phyloP scores from a whole-genome alignment of 1,140 invertebrate genomes.

The Musca domestica region DNA sequence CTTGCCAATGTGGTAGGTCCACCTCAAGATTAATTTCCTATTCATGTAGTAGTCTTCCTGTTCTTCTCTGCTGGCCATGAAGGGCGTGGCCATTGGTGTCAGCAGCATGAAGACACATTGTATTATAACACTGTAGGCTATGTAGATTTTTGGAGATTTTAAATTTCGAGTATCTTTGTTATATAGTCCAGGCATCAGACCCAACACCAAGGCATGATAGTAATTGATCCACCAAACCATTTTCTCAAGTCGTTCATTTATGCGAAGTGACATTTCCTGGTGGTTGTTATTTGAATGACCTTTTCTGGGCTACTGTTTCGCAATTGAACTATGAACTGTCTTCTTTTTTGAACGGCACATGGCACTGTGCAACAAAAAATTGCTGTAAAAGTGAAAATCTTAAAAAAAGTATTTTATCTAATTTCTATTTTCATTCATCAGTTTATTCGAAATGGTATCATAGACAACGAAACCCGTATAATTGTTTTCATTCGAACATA shows the following conservation, averaged over 20 bases:
- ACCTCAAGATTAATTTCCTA: not conserved
- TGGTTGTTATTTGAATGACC: not conserved
- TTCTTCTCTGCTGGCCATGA: not conserved
- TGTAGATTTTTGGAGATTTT: not conserved
- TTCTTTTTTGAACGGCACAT: no score
- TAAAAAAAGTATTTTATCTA: no score
- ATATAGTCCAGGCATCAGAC: not conserved
- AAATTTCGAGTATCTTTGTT: not conserved
- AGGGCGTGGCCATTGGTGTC: not conserved
- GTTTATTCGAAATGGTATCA: no score
- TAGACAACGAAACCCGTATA: no score
- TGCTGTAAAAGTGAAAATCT: no score
- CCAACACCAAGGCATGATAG: not conserved
- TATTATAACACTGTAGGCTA: not conserved
- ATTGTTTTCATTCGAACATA: no score
- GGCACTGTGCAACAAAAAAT: no score
- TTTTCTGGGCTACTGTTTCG: no score
- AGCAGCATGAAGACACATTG: not conserved
- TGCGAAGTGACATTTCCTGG: not conserved
- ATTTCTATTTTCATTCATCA: no score
- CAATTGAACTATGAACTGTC: no score
- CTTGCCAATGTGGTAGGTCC: not conserved
- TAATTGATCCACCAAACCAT: not conserved
- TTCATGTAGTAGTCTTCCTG: not conserved
- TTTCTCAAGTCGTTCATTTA: not conserved